Conservation (phyloP, 2,113 vertebrate species). For the Phalacrocorax brasilianus region DNA sequence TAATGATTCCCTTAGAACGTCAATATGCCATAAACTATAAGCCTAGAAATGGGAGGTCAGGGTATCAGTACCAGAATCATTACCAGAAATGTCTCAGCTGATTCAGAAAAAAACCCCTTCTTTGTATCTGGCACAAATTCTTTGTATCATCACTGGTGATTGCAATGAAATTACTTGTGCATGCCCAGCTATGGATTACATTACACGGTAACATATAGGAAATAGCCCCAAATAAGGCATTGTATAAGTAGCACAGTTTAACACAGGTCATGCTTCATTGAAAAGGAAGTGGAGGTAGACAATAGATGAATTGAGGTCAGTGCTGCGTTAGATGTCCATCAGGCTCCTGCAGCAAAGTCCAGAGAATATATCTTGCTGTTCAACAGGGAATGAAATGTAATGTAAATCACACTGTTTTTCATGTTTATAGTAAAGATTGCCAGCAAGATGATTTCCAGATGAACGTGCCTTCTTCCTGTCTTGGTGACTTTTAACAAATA, state of each 20-base stretch:
- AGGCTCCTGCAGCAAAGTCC: not conserved
- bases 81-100: not conserved
- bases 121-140: not conserved
- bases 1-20: not conserved
- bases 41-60: not conserved
- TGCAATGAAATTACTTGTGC: not conserved
- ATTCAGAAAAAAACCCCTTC: not conserved
- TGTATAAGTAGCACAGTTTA: slow-evolving; percentile 5
- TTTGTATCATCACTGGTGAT: not conserved
- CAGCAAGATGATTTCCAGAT: not conserved
- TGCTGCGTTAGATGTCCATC: not conserved
- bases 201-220: not conserved
- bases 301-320: not conserved
- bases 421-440: not conserved
- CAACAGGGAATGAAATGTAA: not conserved
- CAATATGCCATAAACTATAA: not conserved
- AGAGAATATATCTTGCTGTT: not conserved
- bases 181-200: not conserved
- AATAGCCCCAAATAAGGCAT: not conserved
- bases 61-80: not conserved
- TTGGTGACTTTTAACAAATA: not conserved
- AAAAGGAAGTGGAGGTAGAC: not conserved
- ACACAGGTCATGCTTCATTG: not conserved
- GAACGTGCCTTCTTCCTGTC: not conserved
- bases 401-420: not conserved